These are phyloP conservation scores for Sycobia sp. DNA, from an alignment of 1,140 invertebrate species.

Conservation along the genomic window DNA sequence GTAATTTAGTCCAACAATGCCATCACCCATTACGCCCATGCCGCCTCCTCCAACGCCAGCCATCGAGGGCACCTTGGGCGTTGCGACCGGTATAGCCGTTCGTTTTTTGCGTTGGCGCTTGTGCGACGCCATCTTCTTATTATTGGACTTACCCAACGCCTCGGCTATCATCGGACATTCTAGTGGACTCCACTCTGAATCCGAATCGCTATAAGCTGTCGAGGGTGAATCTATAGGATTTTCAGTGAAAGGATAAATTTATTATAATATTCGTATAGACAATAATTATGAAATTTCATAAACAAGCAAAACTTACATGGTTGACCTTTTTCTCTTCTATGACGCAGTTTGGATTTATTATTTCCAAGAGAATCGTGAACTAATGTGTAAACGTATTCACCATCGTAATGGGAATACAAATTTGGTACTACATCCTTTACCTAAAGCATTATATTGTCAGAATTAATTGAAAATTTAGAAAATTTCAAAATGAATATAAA, in stretches of 20 bases:
- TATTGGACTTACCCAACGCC: conserved; percentile 66
- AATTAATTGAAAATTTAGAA: not conserved
- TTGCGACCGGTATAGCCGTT: conserved; percentile 80
- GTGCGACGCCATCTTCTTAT: conserved; percentile 75
- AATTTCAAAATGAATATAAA: no score
- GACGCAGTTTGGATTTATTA: conserved; percentile 66
- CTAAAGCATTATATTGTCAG: conserved; percentile 44
- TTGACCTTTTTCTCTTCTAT: conserved; percentile 69
- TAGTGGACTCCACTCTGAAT: conserved; percentile 83
- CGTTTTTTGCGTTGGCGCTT: conserved; percentile 80
- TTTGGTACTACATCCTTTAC: conserved; percentile 69
- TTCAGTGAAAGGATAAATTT: not conserved
- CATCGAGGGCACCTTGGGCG: conserved; percentile 75
- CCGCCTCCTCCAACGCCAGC: conserved; percentile 52
- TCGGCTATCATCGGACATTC: conserved; percentile 74
- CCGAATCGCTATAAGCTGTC: conserved; percentile 81
- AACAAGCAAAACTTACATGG: conserved; percentile 61
- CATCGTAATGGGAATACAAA: conserved; percentile 66
- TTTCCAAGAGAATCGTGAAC: conserved; percentile 69
- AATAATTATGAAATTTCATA: conserved; percentile 29
- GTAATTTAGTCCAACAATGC: conserved; percentile 54
- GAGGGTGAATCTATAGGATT: conserved; percentile 26
- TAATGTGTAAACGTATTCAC: conserved; percentile 67
- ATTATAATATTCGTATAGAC: conserved; percentile 13
- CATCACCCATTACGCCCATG: conserved; percentile 16